Base-by-base conservation (phyloP, 2,888 invertebrate species). In the Drosophila stalkeri region DNA sequence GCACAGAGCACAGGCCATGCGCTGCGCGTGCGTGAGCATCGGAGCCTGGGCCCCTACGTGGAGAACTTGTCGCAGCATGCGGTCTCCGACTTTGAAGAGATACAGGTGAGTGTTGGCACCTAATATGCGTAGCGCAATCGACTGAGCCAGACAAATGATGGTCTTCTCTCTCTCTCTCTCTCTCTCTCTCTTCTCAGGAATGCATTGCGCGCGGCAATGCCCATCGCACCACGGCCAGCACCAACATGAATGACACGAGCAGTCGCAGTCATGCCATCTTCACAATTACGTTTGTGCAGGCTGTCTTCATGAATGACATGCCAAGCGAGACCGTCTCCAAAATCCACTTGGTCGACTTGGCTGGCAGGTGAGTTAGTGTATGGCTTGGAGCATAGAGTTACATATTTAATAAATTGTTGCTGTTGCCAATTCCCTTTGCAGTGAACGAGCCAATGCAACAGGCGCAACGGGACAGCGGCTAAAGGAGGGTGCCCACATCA, bases 171-270 rank as follows among this genome's bases (percentile, higher is more conserved):
- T 14, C 1, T 37, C 37, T 37, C 37, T 14, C 37, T 37, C 14
- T 37, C 14, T 0, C 35, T 12, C 11, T 35, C 14, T 37, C 16
- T n/a, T 80, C 80, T 9, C 92, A 97, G 96, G 95, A 96, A 91
- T 95, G 96, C 91, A 96, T 96, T 95, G 94, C 95, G 81, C 95
- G 96, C 83, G 97, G 97, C 76, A 97, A 97, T 94, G 94, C 95
- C 72, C 96, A 96, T 91, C 95, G 98, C 80, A 97, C 97, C 27
- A 97, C 97, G 3, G 97, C 97, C 51, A 96, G 97, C 86, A 98
- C 98, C 67, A 97, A 97, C 92, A 98, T 98, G 97, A 98, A 98
- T 94, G 97, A 97, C 93, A 97, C 97, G 82, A 97, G 97, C 93
- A 97, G 97, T 91, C 95, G 98, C 89, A 97, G 97, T 94, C 98